Base-by-base conservation (phyloP, 2,888 invertebrate genomes). In the Amblyjoppa fuscipennis region DNA sequence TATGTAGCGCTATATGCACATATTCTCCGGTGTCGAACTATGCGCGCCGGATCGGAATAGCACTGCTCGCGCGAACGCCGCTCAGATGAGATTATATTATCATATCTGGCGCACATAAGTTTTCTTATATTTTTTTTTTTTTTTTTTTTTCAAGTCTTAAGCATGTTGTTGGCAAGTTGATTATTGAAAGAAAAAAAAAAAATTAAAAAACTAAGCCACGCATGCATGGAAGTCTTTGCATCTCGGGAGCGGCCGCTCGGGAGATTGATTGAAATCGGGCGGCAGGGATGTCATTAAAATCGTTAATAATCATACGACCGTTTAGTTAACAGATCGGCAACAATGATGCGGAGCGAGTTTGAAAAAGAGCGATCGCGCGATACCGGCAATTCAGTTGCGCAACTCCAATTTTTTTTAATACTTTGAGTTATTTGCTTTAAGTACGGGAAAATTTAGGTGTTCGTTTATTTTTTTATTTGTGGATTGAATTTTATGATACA, bases 231-330 rank as follows among this genome's bases (percentile, higher is more conserved):
- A 59, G 25, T 59, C 28, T 51, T 38, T 64, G 51, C 16, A 56
- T 69, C 75, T 53, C 11, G 79, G 69, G 69, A 28, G 77, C 68
- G 73, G 77, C 68, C 7, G 9, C 34, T n/a, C 64, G 28, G 70
- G 51, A 71, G 80, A 84, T 84, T 81, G 84, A 84, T 84, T 79
- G 76, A 59, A 84, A 76, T 76, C 75, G 70, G 51, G 64, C 25
- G 45, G 45, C 34, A 3, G 45, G 51, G 66, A 38, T 84, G 76
- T 71, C 80, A 81, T 81, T 84, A 81, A 84, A 81, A 81, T 84
- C 80, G 75, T 71, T 80, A 80, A 84, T 80, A 80, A 84, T 80
- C 84, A 69, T 13, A 49, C 41, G 31, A 49, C 56, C 69, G 70
- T 70, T 78, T 66, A 53, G 70, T 56, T 20, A 59, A 78, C 68